Evolutionary conservation across 2,888 invertebrate species (phyloP), one percentile per base, ranked within the genome.

Genomic region (Polia nebulosa): DNA sequence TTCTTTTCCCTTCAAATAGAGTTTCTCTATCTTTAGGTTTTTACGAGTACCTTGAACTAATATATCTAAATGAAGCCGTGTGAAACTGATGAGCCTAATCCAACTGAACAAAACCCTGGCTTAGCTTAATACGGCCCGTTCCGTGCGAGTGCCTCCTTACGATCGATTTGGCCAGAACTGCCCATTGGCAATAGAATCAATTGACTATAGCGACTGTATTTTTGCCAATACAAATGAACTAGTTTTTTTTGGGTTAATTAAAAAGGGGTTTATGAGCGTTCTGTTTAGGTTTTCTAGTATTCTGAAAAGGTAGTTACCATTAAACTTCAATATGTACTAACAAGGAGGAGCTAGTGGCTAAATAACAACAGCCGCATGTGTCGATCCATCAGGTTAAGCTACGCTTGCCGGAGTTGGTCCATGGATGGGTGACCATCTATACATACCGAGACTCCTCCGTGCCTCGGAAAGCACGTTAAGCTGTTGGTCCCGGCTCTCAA

Each of bases 161-260:
- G 56, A 74, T 71, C 70, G 74, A 80, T 82, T 80, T 67, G 68
- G 52, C 64, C 22, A 44, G 49, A 61, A 67, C 60, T 57, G 63
- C 44, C 56, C 32, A 58, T 58, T 25, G 41, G 41, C 45, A 59
- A 44, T 64, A 67, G 36, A 76, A 59, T 67, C 64, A 71, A 72
- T 76, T 67, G 71, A 44, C 34, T 71, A 53, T 44, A 63, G 53
- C 45, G 27, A 39, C 27, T 47, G 36, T 72, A 59, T 76, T 60
- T 72, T 76, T 67, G 52, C 53, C 39, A 51, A 34, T 51, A 57
- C n/a, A 67, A 68, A 58, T 60, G 1, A 39, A 64, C 39, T 55
- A 45, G 36, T 11, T 49, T 41, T 6, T 34, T 68, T 36, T 55
- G 13, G 39, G 2, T 45, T 9, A 13, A 22, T 39, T 56, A 34